Evolutionary conservation across 2,888 invertebrate species (phyloP).

Genomic region (Melanotus villosus): DNA sequence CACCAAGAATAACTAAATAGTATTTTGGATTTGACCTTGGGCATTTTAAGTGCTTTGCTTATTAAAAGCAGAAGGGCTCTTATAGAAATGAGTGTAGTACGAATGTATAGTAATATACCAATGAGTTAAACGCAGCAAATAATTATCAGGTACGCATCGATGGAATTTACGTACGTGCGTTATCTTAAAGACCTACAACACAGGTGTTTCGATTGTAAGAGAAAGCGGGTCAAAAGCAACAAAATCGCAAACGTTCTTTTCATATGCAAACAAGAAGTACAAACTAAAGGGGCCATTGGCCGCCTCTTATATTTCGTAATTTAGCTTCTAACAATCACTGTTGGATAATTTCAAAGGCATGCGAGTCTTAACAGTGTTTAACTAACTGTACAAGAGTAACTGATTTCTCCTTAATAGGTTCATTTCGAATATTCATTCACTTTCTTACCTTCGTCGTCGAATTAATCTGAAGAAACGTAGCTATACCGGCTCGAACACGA

Average conservation of each 20-base stretch:
- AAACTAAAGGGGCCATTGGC: constrained; percentile 21
- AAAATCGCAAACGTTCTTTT: constrained; percentile 45
- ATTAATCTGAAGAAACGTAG: constrained; percentile 92
- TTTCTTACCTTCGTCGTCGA: constrained; percentile 83
- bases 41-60: no score
- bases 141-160: constrained; percentile 26
- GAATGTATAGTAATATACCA: no score
- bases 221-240: constrained; percentile 54
- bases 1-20: no score
- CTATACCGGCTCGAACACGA: constrained; percentile 93
- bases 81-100: no score
- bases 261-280: constrained; percentile 21
- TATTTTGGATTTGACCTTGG: no score
- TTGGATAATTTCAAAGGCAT: constrained; percentile 6
- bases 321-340: constrained; percentile 5
- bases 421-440: neutral
- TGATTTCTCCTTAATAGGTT: neutral
- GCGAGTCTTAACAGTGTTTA: neutral
- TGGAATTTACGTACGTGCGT: constrained; percentile 40
- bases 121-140: no score
- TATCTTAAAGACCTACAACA: constrained; percentile 36
- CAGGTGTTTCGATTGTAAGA: constrained; percentile 50
- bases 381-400: neutral
- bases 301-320: constrained; percentile 19
- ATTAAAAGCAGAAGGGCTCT: no score